Evolutionary conservation across 1,140 invertebrate species (phyloP).

Genomic region (Orussus abietinus): DNA sequence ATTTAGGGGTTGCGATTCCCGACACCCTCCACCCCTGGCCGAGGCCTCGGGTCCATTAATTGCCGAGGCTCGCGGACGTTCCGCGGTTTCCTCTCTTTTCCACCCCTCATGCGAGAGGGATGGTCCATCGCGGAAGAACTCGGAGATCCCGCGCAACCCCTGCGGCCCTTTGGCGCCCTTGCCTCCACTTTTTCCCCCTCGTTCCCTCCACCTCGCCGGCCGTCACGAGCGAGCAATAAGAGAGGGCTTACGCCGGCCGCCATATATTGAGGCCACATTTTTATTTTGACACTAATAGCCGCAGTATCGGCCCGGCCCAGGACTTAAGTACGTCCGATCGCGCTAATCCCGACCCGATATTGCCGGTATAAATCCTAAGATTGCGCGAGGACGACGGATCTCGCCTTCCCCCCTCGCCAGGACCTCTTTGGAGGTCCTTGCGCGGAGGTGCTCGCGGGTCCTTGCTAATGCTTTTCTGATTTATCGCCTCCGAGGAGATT

Average conservation of each 20-base stretch:
- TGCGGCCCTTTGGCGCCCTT: conserved; percentile 33
- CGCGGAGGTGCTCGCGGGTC: conserved; percentile 7
- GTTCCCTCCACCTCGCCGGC: conserved; percentile 34
- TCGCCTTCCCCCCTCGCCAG: too few relatives aligned
- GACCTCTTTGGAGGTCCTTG: conserved; percentile 17
- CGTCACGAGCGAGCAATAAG: conserved; percentile 45
- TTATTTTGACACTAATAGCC: conserved; percentile 56
- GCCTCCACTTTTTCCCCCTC: conserved; percentile 17
- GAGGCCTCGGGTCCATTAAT: too few relatives aligned
- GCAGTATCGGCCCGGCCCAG: conserved; percentile 44
- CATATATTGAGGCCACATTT: conserved; percentile 53
- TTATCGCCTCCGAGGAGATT: conserved; percentile 30
- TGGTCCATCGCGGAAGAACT: background rate
- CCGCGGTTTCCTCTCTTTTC: background rate
- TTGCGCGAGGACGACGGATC: conserved; percentile 21
- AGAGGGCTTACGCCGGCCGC: conserved; percentile 41
- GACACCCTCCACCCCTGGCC: too few relatives aligned
- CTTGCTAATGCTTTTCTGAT: conserved; percentile 41
- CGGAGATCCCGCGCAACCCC: conserved; percentile 2
- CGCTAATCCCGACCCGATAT: conserved; percentile 52
- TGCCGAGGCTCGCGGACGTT: too few relatives aligned
- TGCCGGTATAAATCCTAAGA: conserved; percentile 51
- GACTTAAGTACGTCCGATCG: conserved; percentile 51
- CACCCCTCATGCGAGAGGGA: too few relatives aligned
- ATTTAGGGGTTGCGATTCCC: conserved; percentile 42